Base-by-base conservation (phyloP, 2,797 vertebrate species). In the Anisognathus igniventris region DNA sequence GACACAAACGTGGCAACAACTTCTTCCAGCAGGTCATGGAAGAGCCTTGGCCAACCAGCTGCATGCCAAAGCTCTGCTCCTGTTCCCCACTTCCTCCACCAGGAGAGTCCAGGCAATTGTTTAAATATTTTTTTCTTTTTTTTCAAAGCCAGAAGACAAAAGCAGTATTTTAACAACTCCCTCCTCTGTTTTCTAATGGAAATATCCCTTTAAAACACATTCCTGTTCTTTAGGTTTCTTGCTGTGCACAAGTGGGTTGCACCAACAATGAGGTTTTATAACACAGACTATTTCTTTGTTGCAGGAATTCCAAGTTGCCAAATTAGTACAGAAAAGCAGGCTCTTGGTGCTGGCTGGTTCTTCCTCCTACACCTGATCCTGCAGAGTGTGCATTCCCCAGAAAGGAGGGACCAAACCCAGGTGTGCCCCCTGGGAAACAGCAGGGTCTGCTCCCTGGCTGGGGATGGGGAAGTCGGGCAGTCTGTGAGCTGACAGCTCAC, bases 1-100 rank as follows among this genome's bases (percentile, higher is more conserved):
- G 61, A 44, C 45, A 85, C 14, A 50, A 23, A 30, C 0, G 0
- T 0, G 7, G 50, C 58, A 45, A 4, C 58, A 45, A 4, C 9
- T 44, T 40, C 78, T 75, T 64, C 73, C 56, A 87, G 2, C 27
- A 28, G 68, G 27, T 18, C 65, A 42, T 1, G 16, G 53, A 33
- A 60, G 25, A 67, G 24, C 40, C 53, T 48, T n/a, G 7, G 19
- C 65, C 20, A 19, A 18, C 16, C 3, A 6, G 25, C 24, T 40
- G 65, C 37, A n/a, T 2, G 5, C 54, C 76, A 85, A 50, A 84
- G 37, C 33, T 77, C 76, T 70, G 65, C 22, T 39, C 51, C 23
- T 58, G 48, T 27, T 77, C 39, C 23, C 22, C 23, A 19, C 37
- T 28, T 30, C 10, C n/a, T 68, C 21, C 40, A 54, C 15, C 40